Conservation (phyloP, 1,140 invertebrate genomes). For the Zaprionus kolodkinae region DNA sequence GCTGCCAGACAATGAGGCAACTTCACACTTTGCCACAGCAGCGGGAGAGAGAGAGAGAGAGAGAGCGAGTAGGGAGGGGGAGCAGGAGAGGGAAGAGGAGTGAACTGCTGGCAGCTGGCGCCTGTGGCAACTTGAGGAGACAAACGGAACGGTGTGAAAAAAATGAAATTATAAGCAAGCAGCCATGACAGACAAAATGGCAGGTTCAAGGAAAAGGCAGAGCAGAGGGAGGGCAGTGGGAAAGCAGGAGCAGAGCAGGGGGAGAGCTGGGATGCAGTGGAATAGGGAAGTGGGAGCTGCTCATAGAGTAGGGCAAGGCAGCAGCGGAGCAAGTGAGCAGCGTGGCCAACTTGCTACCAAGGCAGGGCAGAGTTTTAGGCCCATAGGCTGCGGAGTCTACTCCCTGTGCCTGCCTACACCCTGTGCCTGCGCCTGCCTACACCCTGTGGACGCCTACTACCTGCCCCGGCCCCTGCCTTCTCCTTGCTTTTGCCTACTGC, state of each 20-base stretch:
- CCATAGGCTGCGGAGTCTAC: neutral
- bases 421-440: no score
- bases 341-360: neutral
- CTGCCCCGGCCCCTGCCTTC: neutral
- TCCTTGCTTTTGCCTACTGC: neutral
- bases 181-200: conserved; percentile 45
- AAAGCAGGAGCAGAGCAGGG: neutral
- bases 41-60: conserved; percentile 24
- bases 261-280: neutral
- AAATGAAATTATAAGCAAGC: conserved; percentile 82
- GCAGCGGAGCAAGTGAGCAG: neutral
- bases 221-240: conserved; percentile 6
- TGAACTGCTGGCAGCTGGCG: conserved; percentile 14
- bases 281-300: no score
- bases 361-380: conserved; percentile 27
- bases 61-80: conserved; percentile 21
- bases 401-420: no score
- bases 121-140: conserved; percentile 40
- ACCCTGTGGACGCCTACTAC: neutral
- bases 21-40: conserved; percentile 47
- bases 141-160: conserved; percentile 68
- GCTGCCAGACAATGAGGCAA: conserved; percentile 32
- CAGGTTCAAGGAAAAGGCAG: no score
- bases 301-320: no score
- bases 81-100: neutral